These are phyloP conservation scores for Peromyscus nudipes DNA, from an alignment of 2,797 vertebrate genomes.

Conservation along the genomic window DNA sequence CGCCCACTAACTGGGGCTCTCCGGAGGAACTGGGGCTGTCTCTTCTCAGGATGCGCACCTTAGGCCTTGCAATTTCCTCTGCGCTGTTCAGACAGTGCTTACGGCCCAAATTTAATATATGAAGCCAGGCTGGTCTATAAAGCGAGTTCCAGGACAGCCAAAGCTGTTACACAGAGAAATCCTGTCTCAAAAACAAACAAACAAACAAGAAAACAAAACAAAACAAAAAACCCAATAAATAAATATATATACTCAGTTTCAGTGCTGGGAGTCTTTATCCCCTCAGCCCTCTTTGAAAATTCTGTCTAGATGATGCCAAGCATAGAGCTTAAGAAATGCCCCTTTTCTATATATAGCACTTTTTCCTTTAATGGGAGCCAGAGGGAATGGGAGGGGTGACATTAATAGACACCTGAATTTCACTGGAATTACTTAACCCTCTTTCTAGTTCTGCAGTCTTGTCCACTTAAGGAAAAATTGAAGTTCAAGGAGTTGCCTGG, in stretches of 20 bases:
- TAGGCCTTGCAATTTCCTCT: neutral
- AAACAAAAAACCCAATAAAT: too few species aligned
- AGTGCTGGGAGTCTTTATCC: neutral
- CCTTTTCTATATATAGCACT: neutral
- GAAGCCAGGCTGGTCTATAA: neutral
- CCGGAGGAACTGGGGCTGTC: neutral
- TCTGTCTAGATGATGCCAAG: neutral
- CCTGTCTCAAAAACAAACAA: neutral
- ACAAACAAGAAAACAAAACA: too few species aligned
- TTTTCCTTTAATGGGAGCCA: neutral
- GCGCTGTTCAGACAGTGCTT: neutral
- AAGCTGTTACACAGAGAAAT: neutral
- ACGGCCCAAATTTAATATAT: neutral
- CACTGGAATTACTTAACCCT: neutral
- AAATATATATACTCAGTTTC: neutral
- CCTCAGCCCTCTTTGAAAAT: neutral
- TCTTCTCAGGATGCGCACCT: neutral
- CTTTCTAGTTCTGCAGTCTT: neutral
- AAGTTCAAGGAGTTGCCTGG: neutral
- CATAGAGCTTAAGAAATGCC: neutral
- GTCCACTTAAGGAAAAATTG: neutral
- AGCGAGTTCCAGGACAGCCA: neutral
- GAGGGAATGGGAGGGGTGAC: neutral
- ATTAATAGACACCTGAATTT: slow-evolving; percentile 6
- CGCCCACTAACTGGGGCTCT: slow-evolving; percentile 19